These are phyloP conservation scores for Petaurus breviceps DNA, from an alignment of 2,113 vertebrate species.

Conservation along the genomic window DNA sequence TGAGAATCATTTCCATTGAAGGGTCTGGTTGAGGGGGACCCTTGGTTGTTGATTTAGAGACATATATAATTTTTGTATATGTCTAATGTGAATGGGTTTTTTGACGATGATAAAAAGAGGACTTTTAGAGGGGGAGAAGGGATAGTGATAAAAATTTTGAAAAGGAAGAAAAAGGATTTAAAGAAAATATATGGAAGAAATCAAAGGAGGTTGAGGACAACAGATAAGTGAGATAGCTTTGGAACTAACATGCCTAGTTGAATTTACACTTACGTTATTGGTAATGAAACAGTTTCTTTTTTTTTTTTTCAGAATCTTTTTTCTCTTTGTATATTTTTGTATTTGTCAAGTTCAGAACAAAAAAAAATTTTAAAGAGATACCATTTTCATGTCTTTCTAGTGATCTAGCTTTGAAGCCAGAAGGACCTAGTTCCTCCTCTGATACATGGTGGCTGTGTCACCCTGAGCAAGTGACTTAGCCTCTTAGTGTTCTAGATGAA, in stretches of 20 bases:
- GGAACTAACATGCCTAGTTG: background rate
- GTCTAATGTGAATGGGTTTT: background rate
- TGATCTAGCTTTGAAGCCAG: background rate
- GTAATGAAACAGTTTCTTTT: background rate
- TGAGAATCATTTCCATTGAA: background rate
- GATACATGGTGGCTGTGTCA: background rate
- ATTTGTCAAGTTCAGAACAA: background rate
- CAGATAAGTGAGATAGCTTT: background rate
- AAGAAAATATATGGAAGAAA: background rate
- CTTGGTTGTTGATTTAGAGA: background rate
- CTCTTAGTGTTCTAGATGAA: background rate
- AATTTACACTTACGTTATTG: background rate
- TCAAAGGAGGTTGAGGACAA: background rate
- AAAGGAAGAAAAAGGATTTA: background rate
- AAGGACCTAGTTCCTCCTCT: background rate
- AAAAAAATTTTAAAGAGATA: background rate
- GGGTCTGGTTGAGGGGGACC: background rate
- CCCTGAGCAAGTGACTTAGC: background rate
- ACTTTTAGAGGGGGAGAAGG: background rate
- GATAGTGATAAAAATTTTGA: background rate
- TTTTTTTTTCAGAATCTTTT: too few species aligned
- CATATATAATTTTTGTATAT: background rate
- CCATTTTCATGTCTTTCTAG: background rate
- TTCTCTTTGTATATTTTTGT: background rate
- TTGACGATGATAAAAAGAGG: background rate